Evolutionary conservation across 2,888 invertebrate genomes (phyloP).

Genomic region (Trachelus stipa): DNA sequence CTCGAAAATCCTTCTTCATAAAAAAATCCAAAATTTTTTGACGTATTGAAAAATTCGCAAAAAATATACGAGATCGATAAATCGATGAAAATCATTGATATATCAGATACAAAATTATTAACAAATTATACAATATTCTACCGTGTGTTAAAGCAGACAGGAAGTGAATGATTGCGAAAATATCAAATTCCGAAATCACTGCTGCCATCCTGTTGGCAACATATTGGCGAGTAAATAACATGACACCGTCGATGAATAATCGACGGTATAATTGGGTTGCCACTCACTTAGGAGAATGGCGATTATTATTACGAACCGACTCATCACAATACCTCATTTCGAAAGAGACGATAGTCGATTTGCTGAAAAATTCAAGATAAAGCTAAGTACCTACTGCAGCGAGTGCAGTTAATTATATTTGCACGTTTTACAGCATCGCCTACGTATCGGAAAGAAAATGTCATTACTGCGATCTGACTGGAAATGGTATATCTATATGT

Average conservation of each 20-base stretch:
- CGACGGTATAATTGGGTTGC: neutral
- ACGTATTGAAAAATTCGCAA: neutral
- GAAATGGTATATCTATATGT: neutral
- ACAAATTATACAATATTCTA: neutral
- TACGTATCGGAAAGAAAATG: neutral
- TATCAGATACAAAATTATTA: neutral
- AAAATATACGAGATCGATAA: neutral
- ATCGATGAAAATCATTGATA: neutral
- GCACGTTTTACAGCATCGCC: neutral
- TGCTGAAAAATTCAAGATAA: neutral
- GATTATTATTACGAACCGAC: neutral
- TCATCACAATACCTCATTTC: neutral
- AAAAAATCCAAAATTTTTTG: neutral
- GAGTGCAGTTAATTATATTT: neutral
- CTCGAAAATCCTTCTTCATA: neutral
- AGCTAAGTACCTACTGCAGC: neutral
- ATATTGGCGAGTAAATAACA: neutral
- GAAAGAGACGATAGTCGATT: neutral
- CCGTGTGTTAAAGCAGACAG: neutral
- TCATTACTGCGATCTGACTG: neutral
- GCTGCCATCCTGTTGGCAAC: neutral
- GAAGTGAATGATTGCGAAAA: neutral
- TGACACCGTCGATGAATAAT: neutral
- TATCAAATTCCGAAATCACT: neutral
- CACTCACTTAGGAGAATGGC: neutral